Evolutionary conservation across 2,113 vertebrate genomes (phyloP), one percentile per base, ranked within the genome.

Genomic region (Dermatemys mawii): DNA sequence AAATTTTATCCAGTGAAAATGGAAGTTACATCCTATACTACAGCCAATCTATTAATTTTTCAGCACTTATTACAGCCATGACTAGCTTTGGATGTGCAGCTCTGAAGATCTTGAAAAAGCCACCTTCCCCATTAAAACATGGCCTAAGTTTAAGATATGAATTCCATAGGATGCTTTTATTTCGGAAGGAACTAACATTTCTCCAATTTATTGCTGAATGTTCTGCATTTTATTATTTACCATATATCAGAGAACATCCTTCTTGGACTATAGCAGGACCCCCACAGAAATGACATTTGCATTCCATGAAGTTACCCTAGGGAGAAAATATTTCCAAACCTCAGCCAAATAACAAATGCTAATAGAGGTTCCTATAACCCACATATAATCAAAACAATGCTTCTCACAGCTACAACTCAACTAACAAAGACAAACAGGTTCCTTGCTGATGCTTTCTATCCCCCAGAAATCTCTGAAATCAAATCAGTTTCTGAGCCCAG

Each of bases 101-200:
- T 17, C 84, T 29, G 90, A 3, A 38, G 38, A 41, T 12, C 5
- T 49, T 29, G 7, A 10, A 90, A 82, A 78, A 22, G 2, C 3
- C 50, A 0, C 0, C 0, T 83, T 96, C 78, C 22, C 22, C 22
- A 0, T 12, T 22, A 26, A 92, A 86, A 88, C 1, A 57, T 78
- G 1, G 46, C 27, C 1, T 86, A 44, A 35, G 1, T 38, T 27
- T 76, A 12, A 49, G 1, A 0, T 49, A 27, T 82, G 55, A 76
- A 3, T 11, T 88, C 24, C 16, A 48, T 2, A 27, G 81, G 3
- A 2, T 44, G 1, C 3, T 78, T 22, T 60, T 53, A 49, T 38
- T 78, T 70, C 38, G 24, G 2, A 90, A 84, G 78, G 8, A 51
- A 0, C 16, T 4, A 50, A 86, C 85, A 67, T 53, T 0, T 0